Conservation (phyloP, 2,113 vertebrate genomes). For the Plotosus lineatus region DNA sequence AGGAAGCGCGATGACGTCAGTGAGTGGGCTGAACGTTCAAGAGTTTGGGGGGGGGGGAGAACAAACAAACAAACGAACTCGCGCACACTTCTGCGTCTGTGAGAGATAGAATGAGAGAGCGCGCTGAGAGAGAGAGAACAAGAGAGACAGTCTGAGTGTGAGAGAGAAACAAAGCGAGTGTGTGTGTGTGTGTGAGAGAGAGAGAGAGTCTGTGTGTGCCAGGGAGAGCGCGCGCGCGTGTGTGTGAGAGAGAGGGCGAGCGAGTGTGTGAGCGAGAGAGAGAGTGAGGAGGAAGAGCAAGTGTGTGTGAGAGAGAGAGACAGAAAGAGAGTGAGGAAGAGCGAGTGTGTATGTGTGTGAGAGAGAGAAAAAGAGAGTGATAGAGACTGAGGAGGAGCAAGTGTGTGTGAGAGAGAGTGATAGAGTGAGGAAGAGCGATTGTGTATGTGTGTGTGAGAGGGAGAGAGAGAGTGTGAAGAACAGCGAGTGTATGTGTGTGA, state of each 20-base stretch:
- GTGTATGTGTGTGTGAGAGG: not conserved
- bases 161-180: slow-evolving; percentile 18
- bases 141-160: not conserved
- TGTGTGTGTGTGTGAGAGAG: not conserved
- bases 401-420: not conserved
- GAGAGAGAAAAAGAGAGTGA: not conserved
- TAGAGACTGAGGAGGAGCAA: slow-evolving; percentile 12
- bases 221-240: not conserved
- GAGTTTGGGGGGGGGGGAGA: slow-evolving; percentile 1
- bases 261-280: no score
- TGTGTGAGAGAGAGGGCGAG: no score
- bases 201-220: not conserved
- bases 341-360: not conserved
- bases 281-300: no score
- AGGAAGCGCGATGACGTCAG: slow-evolving; percentile 84
- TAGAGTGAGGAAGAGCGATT: not conserved
- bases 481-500: no score
- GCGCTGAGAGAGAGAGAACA: slow-evolving; percentile 20
- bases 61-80: no score
- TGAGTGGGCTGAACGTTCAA: slow-evolving; percentile 65
- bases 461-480: not conserved
- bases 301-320: not conserved
- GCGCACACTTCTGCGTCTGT: no score
- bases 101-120: slow-evolving; percentile 41
- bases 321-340: not conserved